These are phyloP conservation scores for Tetragnatha versicolor DNA, from an alignment of 1,140 invertebrate genomes.

Conservation along the genomic window DNA sequence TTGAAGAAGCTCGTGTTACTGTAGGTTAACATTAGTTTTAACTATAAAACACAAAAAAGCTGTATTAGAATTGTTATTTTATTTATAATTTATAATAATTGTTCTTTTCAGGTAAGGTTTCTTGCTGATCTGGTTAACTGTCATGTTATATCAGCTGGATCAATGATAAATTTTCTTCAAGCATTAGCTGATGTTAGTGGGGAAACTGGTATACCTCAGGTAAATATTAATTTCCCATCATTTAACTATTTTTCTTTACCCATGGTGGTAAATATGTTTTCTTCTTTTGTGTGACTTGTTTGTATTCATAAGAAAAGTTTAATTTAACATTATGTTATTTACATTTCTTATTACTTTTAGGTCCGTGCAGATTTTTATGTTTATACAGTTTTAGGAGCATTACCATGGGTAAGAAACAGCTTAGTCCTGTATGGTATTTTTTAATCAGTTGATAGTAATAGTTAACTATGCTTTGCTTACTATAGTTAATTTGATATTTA, in stretches of 20 bases:
- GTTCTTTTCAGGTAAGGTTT: constrained; percentile 75
- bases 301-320: not conserved
- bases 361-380: constrained; percentile 95
- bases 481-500: too few species aligned
- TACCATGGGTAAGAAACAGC: constrained; percentile 80
- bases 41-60: not conserved
- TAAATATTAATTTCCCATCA: constrained; percentile 57
- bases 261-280: not conserved
- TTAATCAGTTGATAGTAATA: too few species aligned
- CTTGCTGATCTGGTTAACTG: constrained; percentile 96
- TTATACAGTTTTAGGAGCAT: constrained; percentile 89
- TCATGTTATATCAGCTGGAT: constrained; percentile 92
- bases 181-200: constrained; percentile 93
- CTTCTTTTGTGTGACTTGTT: not conserved
- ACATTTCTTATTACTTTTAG: constrained; percentile 61
- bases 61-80: not conserved
- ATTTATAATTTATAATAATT: not conserved
- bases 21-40: constrained; percentile 59
- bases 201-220: constrained; percentile 88
- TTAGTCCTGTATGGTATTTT: too few species aligned
- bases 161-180: constrained; percentile 89
- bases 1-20: constrained; percentile 78
- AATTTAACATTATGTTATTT: not conserved
- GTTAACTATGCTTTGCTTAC: too few species aligned
- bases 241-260: not conserved